Evolutionary conservation across 2,888 invertebrate genomes (phyloP).

Genomic region (Sinopyrophorus schimmeli): DNA sequence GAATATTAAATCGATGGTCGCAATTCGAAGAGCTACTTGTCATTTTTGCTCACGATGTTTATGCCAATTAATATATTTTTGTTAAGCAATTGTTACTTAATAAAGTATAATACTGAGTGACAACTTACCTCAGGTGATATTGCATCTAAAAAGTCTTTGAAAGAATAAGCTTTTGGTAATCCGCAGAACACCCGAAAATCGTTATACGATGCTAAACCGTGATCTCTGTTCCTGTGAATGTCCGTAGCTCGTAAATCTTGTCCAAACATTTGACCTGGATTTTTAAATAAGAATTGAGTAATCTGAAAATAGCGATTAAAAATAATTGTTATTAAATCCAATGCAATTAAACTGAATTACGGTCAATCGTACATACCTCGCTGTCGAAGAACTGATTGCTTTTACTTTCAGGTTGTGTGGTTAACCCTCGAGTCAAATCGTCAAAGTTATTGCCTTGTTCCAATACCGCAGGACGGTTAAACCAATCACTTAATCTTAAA

Average conservation of each 20-base stretch:
- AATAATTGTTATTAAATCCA: not conserved
- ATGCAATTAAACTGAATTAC: no score
- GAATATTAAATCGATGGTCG: slow-evolving; percentile 29
- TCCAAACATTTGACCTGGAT: slow-evolving; percentile 73
- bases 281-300: slow-evolving; percentile 68
- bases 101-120: not conserved
- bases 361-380: slow-evolving; percentile 62
- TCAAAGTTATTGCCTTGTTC: slow-evolving; percentile 70
- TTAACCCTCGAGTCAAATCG: slow-evolving; percentile 73
- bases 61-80: not conserved
- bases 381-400: slow-evolving; percentile 78
- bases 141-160: slow-evolving; percentile 71
- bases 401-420: slow-evolving; percentile 74
- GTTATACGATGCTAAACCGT: slow-evolving; percentile 80
- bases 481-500: slow-evolving; percentile 72
- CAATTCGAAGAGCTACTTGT: slow-evolving; percentile 16
- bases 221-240: slow-evolving; percentile 85
- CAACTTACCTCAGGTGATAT: slow-evolving; percentile 64
- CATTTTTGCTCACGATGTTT: not conserved
- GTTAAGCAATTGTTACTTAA: not conserved
- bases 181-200: slow-evolving; percentile 78
- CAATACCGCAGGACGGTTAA: slow-evolving; percentile 67
- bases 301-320: no score
- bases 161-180: slow-evolving; percentile 66
- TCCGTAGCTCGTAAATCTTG: slow-evolving; percentile 80